These are phyloP conservation scores for Phyllotreta cruciferae DNA, from an alignment of 2,888 invertebrate species.

Conservation along the genomic window DNA sequence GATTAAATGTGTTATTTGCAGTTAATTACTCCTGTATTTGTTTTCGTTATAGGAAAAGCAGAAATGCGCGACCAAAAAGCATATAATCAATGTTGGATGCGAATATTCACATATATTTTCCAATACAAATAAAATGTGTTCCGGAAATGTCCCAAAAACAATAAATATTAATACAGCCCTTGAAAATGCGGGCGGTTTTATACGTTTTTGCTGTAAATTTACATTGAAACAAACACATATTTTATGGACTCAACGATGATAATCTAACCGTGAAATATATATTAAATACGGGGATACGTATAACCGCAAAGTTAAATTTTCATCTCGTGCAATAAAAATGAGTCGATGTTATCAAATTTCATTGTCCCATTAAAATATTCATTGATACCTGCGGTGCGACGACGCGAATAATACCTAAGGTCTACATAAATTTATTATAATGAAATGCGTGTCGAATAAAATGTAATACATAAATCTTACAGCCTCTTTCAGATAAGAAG, in stretches of 20 bases:
- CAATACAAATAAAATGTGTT: conserved; percentile 22
- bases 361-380: conserved; percentile 23
- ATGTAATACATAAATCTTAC: not conserved
- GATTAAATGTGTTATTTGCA: conserved; percentile 13
- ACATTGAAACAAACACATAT: conserved; percentile 27
- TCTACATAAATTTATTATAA: not conserved
- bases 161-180: conserved; percentile 28
- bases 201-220: conserved; percentile 28
- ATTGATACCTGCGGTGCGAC: conserved; percentile 23
- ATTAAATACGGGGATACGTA: conserved; percentile 22
- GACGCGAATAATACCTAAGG: conserved; percentile 18
- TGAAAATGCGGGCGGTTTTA: conserved; percentile 27
- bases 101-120: conserved; percentile 15
- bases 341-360: conserved; percentile 21
- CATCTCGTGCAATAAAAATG: conserved; percentile 24
- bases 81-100: conserved; percentile 15
- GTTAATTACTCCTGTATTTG: conserved; percentile 17
- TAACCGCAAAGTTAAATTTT: conserved; percentile 29
- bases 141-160: conserved; percentile 26
- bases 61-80: conserved; percentile 13
- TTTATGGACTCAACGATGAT: conserved; percentile 25
- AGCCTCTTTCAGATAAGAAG: no score
- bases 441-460: not conserved
- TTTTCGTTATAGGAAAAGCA: conserved; percentile 9
- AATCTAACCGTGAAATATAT: conserved; percentile 28